A percentile compares a stretch with the other conserved stretches of the same genome.
These are phyloP conservation scores for Bemisia tabaci DNA, from an alignment of 1,140 invertebrate genomes.

Conservation along the genomic window DNA sequence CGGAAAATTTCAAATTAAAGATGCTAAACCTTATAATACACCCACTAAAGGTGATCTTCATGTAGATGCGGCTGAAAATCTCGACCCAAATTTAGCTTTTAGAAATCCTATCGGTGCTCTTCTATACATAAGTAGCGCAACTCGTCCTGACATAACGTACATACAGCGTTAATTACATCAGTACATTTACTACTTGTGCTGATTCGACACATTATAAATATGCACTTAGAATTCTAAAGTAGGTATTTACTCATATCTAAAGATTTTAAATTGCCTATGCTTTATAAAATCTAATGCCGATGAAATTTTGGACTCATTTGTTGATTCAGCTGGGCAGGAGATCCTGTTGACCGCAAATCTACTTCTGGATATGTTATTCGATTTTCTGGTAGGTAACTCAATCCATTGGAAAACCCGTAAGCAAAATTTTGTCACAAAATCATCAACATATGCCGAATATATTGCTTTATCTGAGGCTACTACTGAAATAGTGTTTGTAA, in stretches of 20 bases:
- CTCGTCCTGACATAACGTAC: slow-evolving; percentile 34
- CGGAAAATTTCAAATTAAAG: slow-evolving; percentile 22
- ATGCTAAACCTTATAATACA: slow-evolving; percentile 21
- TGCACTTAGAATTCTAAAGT: slow-evolving; percentile 31
- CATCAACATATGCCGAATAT: slow-evolving; percentile 10
- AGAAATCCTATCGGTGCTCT: slow-evolving; percentile 27
- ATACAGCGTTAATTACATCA: slow-evolving; percentile 32
- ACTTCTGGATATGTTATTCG: slow-evolving; percentile 10
- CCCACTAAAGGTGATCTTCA: slow-evolving; percentile 20
- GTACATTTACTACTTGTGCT: slow-evolving; percentile 31
- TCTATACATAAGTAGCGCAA: slow-evolving; percentile 31
- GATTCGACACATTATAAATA: slow-evolving; percentile 28
- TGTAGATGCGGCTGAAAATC: slow-evolving; percentile 11
- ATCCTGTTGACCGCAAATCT: too few species aligned
- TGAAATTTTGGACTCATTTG: too few species aligned
- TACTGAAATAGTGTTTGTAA: too few species aligned
- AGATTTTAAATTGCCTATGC: slow-evolving; percentile 15
- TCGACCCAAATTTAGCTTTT: slow-evolving; percentile 17
- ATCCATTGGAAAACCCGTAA: slow-evolving; percentile 14
- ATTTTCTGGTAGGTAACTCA: slow-evolving; percentile 10
- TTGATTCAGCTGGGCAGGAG: too few species aligned
- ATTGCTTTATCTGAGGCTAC: slow-evolving; percentile 11
- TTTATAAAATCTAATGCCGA: too few species aligned
- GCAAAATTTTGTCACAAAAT: too few species aligned
- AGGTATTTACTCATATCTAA: slow-evolving; percentile 31